Conservation (phyloP, 1,140 invertebrate species). For the Sipha flava region DNA sequence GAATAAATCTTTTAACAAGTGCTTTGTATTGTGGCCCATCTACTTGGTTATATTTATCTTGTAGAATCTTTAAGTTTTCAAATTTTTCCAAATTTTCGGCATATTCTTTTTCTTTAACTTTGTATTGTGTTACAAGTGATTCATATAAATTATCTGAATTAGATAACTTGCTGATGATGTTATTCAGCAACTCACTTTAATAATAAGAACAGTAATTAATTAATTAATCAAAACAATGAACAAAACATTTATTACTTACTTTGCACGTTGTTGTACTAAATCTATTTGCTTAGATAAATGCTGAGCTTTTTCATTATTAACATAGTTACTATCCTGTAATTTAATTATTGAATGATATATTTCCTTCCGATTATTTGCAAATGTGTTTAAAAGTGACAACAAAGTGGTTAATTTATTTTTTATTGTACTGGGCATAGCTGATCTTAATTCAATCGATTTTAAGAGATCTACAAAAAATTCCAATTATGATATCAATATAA, state of each 20-base stretch:
- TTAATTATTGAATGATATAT: background rate
- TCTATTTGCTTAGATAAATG: background rate
- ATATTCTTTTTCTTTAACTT: background rate
- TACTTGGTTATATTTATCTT: conserved; percentile 10
- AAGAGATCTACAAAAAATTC: conserved; percentile 2
- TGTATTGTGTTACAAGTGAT: background rate
- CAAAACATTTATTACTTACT: background rate
- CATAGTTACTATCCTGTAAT: background rate
- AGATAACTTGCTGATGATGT: background rate
- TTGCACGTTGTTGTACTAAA: background rate
- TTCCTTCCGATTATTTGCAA: background rate
- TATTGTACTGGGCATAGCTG: background rate
- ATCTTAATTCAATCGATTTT: background rate
- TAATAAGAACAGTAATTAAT: background rate
- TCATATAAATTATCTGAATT: background rate
- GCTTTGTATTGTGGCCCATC: conserved; percentile 8
- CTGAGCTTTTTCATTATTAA: background rate
- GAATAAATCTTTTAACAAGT: background rate
- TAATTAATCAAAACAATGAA: background rate
- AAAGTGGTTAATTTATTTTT: background rate
- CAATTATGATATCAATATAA: background rate
- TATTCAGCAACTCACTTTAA: background rate
- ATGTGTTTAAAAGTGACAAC: conserved; percentile 6
- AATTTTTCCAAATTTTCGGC: background rate
- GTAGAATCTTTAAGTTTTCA: background rate